Conservation (phyloP, 2,113 vertebrate genomes). For the Peromyscus leucopus region DNA sequence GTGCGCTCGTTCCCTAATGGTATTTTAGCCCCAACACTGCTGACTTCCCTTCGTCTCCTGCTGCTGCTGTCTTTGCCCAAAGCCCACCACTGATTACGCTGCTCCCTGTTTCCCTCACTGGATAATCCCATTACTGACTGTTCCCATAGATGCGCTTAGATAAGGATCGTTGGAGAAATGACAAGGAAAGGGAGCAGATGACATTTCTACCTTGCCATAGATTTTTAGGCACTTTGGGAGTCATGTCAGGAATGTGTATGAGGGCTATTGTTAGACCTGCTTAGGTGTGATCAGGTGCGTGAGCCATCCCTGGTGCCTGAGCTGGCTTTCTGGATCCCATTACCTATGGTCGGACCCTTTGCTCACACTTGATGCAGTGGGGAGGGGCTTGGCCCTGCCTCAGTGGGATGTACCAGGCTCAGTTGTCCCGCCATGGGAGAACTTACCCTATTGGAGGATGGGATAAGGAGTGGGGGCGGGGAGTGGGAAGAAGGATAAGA, state of each 20-base stretch:
- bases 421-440: too few relatives aligned
- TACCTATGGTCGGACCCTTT: too few relatives aligned
- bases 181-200: constrained; percentile 27
- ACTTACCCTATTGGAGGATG: too few relatives aligned
- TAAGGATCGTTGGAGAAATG: constrained; percentile 44
- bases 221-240: constrained; percentile 34
- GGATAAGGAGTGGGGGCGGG: too few relatives aligned
- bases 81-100: not conserved
- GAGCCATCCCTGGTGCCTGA: too few relatives aligned
- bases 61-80: not conserved
- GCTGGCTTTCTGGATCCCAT: too few relatives aligned
- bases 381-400: too few relatives aligned
- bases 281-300: too few relatives aligned
- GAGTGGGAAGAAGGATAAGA: too few relatives aligned
- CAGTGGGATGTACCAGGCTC: too few relatives aligned
- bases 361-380: too few relatives aligned
- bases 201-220: constrained; percentile 14
- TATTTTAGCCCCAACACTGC: not conserved
- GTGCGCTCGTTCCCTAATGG: not conserved
- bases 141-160: not conserved
- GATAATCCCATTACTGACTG: constrained; percentile 25
- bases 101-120: not conserved
- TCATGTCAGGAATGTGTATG: not conserved
- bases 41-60: not conserved
- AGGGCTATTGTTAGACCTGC: not conserved